Percentiles rank a stretch among this genome's conserved stretches.
Conservation (phyloP, 2,888 invertebrate genomes). For the Mythimna pallens region DNA sequence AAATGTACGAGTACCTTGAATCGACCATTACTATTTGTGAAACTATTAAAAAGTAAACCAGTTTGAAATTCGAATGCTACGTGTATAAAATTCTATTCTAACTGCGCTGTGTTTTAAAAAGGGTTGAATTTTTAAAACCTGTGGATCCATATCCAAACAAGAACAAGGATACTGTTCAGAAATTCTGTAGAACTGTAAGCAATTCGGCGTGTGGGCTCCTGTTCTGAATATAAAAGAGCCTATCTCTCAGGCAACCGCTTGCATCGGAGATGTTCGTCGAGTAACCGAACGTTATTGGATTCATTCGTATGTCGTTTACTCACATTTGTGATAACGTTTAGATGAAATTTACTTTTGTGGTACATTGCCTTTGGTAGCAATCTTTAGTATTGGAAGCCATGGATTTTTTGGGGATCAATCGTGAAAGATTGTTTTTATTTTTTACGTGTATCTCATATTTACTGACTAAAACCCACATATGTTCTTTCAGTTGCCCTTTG, state of each 20-base stretch:
- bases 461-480: too few relatives aligned
- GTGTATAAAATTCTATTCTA: slow-evolving; percentile 33
- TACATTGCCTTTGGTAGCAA: slow-evolving; percentile 40
- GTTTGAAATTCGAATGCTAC: slow-evolving; percentile 33
- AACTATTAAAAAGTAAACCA: slow-evolving; percentile 28
- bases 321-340: slow-evolving; percentile 51
- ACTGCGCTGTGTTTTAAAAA: slow-evolving; percentile 21
- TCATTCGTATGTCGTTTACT: slow-evolving; percentile 68
- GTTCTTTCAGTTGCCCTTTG: too few relatives aligned
- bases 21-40: slow-evolving; percentile 12
- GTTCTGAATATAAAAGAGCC: slow-evolving; percentile 77
- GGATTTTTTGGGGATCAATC: background rate
- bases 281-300: slow-evolving; percentile 71
- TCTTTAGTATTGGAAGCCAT: slow-evolving; percentile 18
- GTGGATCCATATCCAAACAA: slow-evolving; percentile 64
- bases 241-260: slow-evolving; percentile 68
- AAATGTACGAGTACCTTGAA: slow-evolving; percentile 21
- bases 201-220: slow-evolving; percentile 68
- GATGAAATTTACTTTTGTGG: slow-evolving; percentile 51
- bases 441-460: too few relatives aligned
- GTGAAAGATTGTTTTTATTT: background rate
- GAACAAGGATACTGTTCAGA: slow-evolving; percentile 66
- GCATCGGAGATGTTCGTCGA: slow-evolving; percentile 67
- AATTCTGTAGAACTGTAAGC: slow-evolving; percentile 69
- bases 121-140: slow-evolving; percentile 59